A percentile compares a stretch with the other conserved stretches of the same genome.
phyloP scores from a whole-genome alignment of 1,140 invertebrate genomes.

The Mylabris phalerata region DNA sequence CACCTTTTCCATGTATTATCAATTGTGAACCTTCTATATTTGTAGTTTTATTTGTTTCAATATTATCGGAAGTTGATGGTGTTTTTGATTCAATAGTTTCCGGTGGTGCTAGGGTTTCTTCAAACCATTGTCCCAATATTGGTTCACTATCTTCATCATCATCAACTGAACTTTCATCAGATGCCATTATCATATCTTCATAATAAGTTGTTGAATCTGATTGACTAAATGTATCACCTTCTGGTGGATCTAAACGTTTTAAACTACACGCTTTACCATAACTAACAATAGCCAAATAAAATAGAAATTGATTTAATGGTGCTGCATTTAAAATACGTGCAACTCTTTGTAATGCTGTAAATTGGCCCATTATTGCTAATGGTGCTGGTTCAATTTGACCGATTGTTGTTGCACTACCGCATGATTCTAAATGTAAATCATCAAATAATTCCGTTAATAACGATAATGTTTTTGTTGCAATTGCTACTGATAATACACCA shows the following conservation, averaged over 20 bases:
- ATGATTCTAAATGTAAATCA: constrained; percentile 56
- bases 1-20: constrained; percentile 82
- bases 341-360: constrained; percentile 60
- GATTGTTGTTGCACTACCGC: constrained; percentile 28
- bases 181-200: constrained; percentile 84
- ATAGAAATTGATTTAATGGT: constrained; percentile 70
- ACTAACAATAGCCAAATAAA: constrained; percentile 78
- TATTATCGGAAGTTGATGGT: constrained; percentile 44
- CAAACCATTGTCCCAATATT: constrained; percentile 86
- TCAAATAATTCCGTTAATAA: constrained; percentile 59
- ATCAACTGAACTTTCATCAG: constrained; percentile 80
- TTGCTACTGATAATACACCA: constrained; percentile 72
- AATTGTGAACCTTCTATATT: constrained; percentile 32
- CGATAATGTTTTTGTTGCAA: constrained; percentile 65
- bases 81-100: constrained; percentile 57
- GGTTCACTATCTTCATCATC: constrained; percentile 83
- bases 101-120: constrained; percentile 78
- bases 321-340: constrained; percentile 58
- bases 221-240: constrained; percentile 73
- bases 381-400: constrained; percentile 47
- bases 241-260: constrained; percentile 68
- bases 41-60: constrained; percentile 36
- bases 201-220: constrained; percentile 91
- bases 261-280: constrained; percentile 84
- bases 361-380: constrained; percentile 52